Percentiles rank a stretch among this genome's conserved stretches.
Conservation (phyloP, 2,113 vertebrate genomes). For the Ceyx cyanopectus region DNA sequence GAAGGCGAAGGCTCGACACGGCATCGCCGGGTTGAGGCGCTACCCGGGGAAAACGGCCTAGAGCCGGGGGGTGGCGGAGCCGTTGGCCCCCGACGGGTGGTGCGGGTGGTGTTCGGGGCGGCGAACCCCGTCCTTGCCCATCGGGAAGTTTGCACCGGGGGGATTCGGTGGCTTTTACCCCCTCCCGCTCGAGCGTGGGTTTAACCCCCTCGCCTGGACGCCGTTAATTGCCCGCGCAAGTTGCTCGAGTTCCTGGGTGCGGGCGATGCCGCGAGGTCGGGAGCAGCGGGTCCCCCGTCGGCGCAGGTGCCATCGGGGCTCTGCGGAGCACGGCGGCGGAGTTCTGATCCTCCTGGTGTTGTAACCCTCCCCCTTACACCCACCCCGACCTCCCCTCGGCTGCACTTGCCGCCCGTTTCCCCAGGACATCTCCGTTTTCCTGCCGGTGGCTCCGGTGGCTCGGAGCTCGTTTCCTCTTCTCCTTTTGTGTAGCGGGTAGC, state of each 20-base stretch:
- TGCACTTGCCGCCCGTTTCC: neutral
- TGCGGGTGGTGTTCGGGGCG: neutral
- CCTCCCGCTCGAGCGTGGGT: neutral
- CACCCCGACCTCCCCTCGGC: too few species aligned
- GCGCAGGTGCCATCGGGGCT: neutral
- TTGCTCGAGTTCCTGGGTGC: neutral
- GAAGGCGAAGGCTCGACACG: neutral
- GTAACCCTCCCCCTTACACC: neutral
- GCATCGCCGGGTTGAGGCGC: neutral
- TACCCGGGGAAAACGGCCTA: neutral
- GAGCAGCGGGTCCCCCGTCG: neutral
- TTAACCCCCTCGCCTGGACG: neutral
- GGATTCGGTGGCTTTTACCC: too few species aligned
- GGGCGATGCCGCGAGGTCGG: neutral
- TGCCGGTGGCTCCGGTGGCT: neutral
- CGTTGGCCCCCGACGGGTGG: neutral
- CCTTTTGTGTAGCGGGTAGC: conserved; percentile 59
- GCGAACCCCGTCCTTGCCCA: neutral
- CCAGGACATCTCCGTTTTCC: neutral
- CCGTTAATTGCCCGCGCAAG: neutral
- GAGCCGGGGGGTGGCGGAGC: neutral
- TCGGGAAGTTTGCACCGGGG: neutral
- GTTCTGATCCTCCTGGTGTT: neutral
- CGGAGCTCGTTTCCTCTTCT: conserved; percentile 39
- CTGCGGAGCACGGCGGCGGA: neutral